Evolutionary conservation across 2,888 invertebrate species (phyloP), one percentile per base, ranked within the genome.

Genomic region (Monoplex corrugatus): DNA sequence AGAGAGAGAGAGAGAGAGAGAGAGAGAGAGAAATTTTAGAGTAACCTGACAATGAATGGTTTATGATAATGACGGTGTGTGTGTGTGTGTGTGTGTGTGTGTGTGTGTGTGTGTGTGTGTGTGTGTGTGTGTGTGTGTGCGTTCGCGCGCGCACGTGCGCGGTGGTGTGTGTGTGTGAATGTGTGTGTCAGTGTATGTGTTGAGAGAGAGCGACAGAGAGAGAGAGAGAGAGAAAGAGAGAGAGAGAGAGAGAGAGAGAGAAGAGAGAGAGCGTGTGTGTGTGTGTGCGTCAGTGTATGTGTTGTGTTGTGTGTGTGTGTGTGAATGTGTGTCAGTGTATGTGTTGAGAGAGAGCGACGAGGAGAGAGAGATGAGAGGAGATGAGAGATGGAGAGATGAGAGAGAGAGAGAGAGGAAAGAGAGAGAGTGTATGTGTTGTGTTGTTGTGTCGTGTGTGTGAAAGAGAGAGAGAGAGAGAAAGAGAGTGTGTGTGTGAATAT

Each of bases 1-100:
- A 35, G 75, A n/a, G 75, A 35, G 75, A n/a, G 35, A 35, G 75
- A n/a, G 75, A 35, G 75, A n/a, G 75, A n/a, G 75, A 23, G 72
- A n/a, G 72, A 23, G 72, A 23, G 72, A 23, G 72, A 23, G 72
- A 10, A 50, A 13, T 19, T 50, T 50, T 19, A 50, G 19, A 50
- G 8, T 50, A 50, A 8, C 8, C 19, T 19, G 19, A 50, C 8
- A 50, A 8, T 50, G 10, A 13, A 19, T 50, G 19, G 10, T 13
- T 50, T 50, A 50, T 13, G 19, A 50, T 8, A 50, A 28, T 6
- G 72, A n/a, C 13, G 8, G 72, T 19, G 72, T 19, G 72, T 19
- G 72, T 19, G 72, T 19, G 72, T 19, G 72, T 19, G 72, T 19
- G 72, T 19, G 72, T 19, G 72, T 19, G 72, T 19, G 72, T 19